phyloP scores from a whole-genome alignment of 1,140 invertebrate species.

The Anthonomus grandis region DNA sequence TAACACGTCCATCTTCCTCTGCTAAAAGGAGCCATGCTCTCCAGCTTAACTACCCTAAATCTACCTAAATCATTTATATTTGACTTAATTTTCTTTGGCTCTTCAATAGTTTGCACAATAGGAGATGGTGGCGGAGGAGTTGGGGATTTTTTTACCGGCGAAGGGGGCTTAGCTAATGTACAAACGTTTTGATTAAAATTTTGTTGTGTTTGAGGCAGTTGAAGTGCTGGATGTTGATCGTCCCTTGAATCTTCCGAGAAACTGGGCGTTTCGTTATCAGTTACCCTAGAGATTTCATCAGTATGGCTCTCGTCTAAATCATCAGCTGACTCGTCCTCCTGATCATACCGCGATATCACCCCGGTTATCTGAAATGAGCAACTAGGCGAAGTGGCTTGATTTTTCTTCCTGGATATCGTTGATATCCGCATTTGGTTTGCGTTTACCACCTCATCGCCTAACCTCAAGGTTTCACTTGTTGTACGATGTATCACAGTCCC shows the following conservation, averaged over 20 bases:
- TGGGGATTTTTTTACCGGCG: constrained; percentile 4
- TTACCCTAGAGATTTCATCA: constrained; percentile 77
- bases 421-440: constrained; percentile 18
- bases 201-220: neutral
- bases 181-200: constrained; percentile 18
- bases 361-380: constrained; percentile 93
- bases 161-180: constrained; percentile 4
- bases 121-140: neutral
- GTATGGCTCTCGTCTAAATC: constrained; percentile 92
- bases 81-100: constrained; percentile 40
- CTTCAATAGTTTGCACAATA: neutral
- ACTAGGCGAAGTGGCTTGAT: constrained; percentile 56
- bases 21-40: constrained; percentile 89
- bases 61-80: constrained; percentile 46
- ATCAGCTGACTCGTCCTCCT: constrained; percentile 87
- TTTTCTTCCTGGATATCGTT: constrained; percentile 51
- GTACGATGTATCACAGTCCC: constrained; percentile 67
- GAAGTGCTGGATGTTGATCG: constrained; percentile 19
- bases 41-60: constrained; percentile 96
- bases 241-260: constrained; percentile 61
- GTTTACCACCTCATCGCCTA: constrained; percentile 55
- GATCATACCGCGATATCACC: constrained; percentile 66
- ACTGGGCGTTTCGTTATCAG: constrained; percentile 82
- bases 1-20: constrained; percentile 93
- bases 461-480: constrained; percentile 71